Percentiles rank a stretch among this genome's conserved stretches.
These are phyloP conservation scores for Tetramorium bicarinatum DNA, from an alignment of 2,888 invertebrate genomes.

Conservation along the genomic window DNA sequence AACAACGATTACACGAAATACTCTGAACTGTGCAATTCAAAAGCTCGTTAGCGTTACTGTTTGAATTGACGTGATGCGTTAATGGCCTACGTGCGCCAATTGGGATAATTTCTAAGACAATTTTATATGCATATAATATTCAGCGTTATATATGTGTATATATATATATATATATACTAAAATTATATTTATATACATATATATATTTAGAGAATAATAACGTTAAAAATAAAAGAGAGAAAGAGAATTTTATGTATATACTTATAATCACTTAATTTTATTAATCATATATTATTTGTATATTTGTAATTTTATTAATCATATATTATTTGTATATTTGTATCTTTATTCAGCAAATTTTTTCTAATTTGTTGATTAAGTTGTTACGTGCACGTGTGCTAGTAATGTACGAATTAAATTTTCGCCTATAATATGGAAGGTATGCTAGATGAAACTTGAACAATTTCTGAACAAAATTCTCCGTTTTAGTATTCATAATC, in stretches of 20 bases:
- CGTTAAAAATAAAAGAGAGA: not conserved
- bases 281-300: not conserved
- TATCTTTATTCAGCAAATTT: not conserved
- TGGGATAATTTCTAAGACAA: not conserved
- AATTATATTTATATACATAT: no score
- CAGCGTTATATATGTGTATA: not conserved
- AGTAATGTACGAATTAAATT: not conserved
- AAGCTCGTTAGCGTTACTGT: not conserved
- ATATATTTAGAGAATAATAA: not conserved
- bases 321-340: not conserved
- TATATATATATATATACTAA: not conserved
- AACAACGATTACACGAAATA: conserved; percentile 15
- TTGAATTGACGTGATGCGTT: conserved; percentile 31
- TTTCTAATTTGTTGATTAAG: conserved; percentile 11
- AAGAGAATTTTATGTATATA: not conserved
- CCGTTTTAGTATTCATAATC: conserved; percentile 69
- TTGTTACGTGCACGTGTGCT: not conserved
- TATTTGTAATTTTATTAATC: not conserved
- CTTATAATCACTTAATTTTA: not conserved
- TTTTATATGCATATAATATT: not conserved
- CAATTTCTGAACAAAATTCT: conserved; percentile 37
- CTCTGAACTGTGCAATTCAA: not conserved
- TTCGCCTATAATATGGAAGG: not conserved
- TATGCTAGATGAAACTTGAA: not conserved
- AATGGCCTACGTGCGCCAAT: conserved; percentile 10